Percentiles rank a stretch among this genome's conserved stretches.
Conservation (phyloP, 2,113 vertebrate genomes). For the Shinisaurus crocodilurus region DNA sequence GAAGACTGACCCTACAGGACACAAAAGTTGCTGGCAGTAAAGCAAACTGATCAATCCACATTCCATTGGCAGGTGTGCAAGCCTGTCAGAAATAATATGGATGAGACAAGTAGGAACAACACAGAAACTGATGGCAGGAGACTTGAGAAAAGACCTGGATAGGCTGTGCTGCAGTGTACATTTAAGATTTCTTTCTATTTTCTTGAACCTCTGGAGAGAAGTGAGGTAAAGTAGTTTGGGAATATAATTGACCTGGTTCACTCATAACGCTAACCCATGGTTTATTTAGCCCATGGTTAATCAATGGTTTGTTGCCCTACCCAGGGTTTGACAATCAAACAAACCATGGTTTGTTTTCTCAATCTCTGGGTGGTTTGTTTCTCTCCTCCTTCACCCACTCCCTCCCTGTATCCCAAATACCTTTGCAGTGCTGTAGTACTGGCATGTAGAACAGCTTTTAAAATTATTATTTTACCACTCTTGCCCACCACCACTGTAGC, state of each 20-base stretch:
- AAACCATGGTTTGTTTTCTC: too few relatives aligned
- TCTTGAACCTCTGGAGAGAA: background rate
- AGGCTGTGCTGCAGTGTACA: background rate
- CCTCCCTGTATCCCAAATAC: too few relatives aligned
- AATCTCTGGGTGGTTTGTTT: too few relatives aligned
- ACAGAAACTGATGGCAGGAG: background rate
- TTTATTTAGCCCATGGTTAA: too few relatives aligned
- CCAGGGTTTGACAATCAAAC: too few relatives aligned
- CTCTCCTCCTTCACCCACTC: too few relatives aligned
- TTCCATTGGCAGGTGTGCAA: constrained; percentile 11
- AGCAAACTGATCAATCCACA: background rate
- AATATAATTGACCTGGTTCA: background rate
- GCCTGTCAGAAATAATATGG: background rate
- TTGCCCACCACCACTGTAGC: too few relatives aligned
- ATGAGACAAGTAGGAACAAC: background rate
- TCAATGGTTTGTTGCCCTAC: too few relatives aligned
- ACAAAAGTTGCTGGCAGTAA: background rate
- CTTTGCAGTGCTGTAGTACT: too few relatives aligned
- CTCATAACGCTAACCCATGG: too few relatives aligned
- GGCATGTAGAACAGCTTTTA: too few relatives aligned
- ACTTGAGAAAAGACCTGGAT: background rate
- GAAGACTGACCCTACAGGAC: background rate
- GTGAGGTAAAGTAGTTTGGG: background rate
- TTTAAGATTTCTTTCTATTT: background rate
- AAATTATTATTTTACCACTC: too few relatives aligned